Conservation (phyloP, 1,140 invertebrate genomes). For the Drosophila sproati region DNA sequence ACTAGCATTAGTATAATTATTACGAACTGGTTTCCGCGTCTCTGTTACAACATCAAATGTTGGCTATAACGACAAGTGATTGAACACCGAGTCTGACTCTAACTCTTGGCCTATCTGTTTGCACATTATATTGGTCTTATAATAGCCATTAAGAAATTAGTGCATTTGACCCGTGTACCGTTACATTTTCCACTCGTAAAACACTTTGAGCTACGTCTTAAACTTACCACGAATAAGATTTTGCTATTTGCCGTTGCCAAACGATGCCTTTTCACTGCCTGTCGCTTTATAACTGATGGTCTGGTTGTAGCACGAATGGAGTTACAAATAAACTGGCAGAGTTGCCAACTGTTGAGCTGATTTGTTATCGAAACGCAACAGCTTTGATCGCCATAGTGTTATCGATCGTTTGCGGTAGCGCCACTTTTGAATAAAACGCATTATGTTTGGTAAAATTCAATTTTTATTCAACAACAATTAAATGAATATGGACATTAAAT, state of each 20-base stretch:
- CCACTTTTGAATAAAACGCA: neutral
- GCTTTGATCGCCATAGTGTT: neutral
- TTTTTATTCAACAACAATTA: conserved; percentile 81
- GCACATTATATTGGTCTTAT: conserved; percentile 11
- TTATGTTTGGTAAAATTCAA: conserved; percentile 66
- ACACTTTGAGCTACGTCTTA: neutral
- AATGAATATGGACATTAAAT: conserved; percentile 81
- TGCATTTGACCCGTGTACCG: conserved; percentile 38
- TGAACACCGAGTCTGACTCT: conserved; percentile 18
- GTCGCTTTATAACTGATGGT: conserved; percentile 40
- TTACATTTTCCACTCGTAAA: conserved; percentile 5
- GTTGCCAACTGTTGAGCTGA: conserved; percentile 17
- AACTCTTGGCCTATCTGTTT: conserved; percentile 32
- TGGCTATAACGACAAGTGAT: conserved; percentile 28
- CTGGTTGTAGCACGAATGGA: conserved; percentile 6
- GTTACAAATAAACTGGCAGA: neutral
- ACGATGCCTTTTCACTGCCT: conserved; percentile 17
- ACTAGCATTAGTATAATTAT: conserved; percentile 72
- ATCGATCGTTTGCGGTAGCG: conserved; percentile 9
- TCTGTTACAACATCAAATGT: conserved; percentile 64
- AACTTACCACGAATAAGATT: conserved; percentile 25
- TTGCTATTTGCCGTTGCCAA: neutral
- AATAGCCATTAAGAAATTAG: neutral
- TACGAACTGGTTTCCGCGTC: conserved; percentile 74
- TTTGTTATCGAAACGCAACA: conserved; percentile 23